phyloP scores from a whole-genome alignment of 2,797 vertebrate species.

The Hafferia zeledoni region DNA sequence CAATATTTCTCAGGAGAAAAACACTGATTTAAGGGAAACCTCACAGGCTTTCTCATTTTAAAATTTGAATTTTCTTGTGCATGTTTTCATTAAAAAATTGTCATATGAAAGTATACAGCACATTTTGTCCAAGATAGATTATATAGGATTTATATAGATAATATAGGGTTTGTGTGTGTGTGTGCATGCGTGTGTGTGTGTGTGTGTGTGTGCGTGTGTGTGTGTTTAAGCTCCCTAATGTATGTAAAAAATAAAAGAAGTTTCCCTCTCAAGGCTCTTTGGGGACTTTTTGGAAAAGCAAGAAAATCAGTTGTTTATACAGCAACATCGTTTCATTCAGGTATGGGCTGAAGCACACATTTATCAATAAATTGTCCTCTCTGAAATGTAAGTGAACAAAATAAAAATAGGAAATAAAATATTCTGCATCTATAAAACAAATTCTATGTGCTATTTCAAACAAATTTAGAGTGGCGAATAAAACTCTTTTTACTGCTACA shows the following conservation, averaged over 20 bases:
- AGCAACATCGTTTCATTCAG: not conserved
- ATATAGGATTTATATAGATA: not conserved
- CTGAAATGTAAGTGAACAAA: not conserved
- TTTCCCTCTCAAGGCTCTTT: not conserved
- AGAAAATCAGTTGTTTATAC: not conserved
- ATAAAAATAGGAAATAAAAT: not conserved
- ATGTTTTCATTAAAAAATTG: not conserved
- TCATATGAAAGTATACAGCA: not conserved
- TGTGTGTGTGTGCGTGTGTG: no score
- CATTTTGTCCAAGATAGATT: not conserved
- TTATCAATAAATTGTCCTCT: not conserved
- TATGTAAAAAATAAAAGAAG: not conserved
- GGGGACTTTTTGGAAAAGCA: not conserved
- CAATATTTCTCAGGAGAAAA: not conserved
- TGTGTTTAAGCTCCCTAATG: not conserved
- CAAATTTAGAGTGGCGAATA: not conserved
- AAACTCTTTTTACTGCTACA: not conserved
- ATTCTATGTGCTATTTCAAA: not conserved
- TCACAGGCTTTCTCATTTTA: not conserved
- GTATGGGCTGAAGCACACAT: not conserved
- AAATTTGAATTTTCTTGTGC: not conserved
- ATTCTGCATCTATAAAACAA: not conserved
- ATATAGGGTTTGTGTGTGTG: no score
- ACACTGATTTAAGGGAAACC: not conserved
- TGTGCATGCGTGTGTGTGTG: no score